phyloP scores from a whole-genome alignment of 2,888 invertebrate species.

The Sarcophaga variegata region DNA sequence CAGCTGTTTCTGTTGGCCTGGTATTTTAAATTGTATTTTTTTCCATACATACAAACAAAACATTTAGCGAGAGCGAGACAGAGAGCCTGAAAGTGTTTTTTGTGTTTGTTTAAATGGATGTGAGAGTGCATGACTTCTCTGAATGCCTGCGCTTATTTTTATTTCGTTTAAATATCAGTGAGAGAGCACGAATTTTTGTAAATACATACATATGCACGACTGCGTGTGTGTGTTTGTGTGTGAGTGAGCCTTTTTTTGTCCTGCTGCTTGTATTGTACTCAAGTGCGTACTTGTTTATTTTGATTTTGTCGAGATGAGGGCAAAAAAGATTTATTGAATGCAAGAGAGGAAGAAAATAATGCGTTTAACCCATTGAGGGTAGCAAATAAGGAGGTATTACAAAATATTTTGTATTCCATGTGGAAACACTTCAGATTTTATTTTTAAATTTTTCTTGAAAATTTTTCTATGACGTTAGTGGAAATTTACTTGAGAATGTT shows the following conservation, averaged over 20 bases:
- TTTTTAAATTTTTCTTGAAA: no score
- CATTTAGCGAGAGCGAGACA: neutral
- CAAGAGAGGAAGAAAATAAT: conserved; percentile 15
- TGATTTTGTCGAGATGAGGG: conserved; percentile 30
- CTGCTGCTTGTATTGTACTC: conserved; percentile 8
- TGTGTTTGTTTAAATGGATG: neutral
- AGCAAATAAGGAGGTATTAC: neutral
- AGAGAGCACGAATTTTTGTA: neutral
- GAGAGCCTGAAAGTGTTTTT: neutral
- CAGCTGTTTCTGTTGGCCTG: conserved; percentile 60
- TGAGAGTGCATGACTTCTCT: no score
- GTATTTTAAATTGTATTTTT: conserved; percentile 44
- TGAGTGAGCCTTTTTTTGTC: conserved; percentile 3
- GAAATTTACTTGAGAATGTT: no score
- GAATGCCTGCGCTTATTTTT: no score
- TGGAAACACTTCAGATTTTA: no score
- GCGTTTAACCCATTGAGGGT: neutral
- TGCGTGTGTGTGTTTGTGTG: neutral
- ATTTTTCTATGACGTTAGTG: no score
- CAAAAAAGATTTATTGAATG: neutral
- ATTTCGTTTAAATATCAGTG: no score
- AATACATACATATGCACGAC: neutral
- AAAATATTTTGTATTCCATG: no score
- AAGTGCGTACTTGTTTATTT: conserved; percentile 64
- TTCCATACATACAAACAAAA: conserved; percentile 37